Evolutionary conservation across 2,113 vertebrate species (phyloP).

Genomic region (Hippocampus barbouri): DNA sequence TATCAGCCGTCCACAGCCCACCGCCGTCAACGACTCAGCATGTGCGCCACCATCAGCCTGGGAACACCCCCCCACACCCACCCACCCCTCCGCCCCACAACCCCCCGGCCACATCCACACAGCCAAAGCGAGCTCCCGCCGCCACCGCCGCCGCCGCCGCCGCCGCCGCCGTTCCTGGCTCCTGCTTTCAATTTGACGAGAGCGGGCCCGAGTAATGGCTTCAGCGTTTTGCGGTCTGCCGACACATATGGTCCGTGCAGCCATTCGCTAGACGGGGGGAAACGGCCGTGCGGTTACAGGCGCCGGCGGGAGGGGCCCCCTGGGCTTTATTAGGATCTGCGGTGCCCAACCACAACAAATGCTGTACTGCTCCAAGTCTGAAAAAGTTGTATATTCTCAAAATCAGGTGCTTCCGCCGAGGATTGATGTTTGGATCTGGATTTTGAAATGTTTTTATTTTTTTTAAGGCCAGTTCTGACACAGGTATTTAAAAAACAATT

Average conservation of each 20-base stretch:
- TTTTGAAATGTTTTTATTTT: too few relatives aligned
- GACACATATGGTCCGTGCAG: conserved; percentile 67
- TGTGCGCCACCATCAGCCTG: conserved; percentile 63
- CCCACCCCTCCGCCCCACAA: conserved; percentile 6
- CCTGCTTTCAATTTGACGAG: conserved; percentile 69
- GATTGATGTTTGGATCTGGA: too few relatives aligned
- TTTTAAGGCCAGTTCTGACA: too few relatives aligned
- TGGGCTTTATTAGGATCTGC: conserved; percentile 33
- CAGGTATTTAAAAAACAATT: too few relatives aligned
- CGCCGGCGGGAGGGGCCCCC: background rate
- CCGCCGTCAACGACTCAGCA: conserved; percentile 58
- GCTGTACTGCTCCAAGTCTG: background rate
- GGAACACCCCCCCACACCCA: conserved; percentile 29
- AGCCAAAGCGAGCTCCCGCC: conserved; percentile 54
- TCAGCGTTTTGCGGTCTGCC: conserved; percentile 65
- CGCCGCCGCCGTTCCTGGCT: conserved; percentile 58
- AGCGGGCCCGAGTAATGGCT: conserved; percentile 66
- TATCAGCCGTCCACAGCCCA: conserved; percentile 54
- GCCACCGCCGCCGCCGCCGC: conserved; percentile 14
- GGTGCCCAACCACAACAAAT: background rate
- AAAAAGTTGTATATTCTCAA: too few relatives aligned
- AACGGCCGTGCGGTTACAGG: conserved; percentile 30
- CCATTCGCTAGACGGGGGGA: conserved; percentile 32
- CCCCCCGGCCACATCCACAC: conserved; percentile 37
- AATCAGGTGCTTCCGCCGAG: too few relatives aligned